Evolutionary conservation across 2,797 vertebrate species (phyloP), one percentile per base, ranked within the genome.

Genomic region (Pipistrellus pipistrellus): DNA sequence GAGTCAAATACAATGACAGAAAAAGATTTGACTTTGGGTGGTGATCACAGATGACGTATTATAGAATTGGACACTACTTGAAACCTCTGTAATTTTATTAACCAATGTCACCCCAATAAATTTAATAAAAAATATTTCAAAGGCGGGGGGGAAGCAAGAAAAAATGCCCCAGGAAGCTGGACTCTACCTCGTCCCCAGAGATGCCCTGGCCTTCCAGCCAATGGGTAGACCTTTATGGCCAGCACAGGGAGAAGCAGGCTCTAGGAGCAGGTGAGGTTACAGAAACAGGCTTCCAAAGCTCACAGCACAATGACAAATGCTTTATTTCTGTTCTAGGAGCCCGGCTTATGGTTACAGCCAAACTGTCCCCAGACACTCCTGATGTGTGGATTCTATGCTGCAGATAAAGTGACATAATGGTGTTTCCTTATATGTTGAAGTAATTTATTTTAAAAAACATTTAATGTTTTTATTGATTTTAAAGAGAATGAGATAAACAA

Each of bases 341-440:
- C 48, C 75, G 78, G 88, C 85, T 81, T 69, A 17, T 3, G 35
- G 64, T 85, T 90, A 78, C 44, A 35, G 71, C 17, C 86, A 62
- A 41, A 55, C 62, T 0, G 1, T 62, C 44, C 83, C 73, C 69
- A 14, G 35, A 8, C 41, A 46, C 8, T 48, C 48, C 76, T 3
- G 17, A 27, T 27, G n/a, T 32, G 71, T 57, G 11, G 6, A 18
- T 57, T n/a, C 85, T 64, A 35, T 17, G 25, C 4, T 62, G 38
- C 78, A 64, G 41, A 93, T 4, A 53, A 82, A 94, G 23, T 44
- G 11, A 35, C 35, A 20, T 2, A 11, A 18, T 20, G 53, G 5
- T 80, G 12, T 68, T 88, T 68, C 62, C 62, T 91, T 95, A 55
- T 20, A 64, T 87, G 91, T 92, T 48, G 53, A 90, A 95, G 41